Base-by-base conservation (phyloP, 2,113 vertebrate genomes). In the Alexandromys fortis region DNA sequence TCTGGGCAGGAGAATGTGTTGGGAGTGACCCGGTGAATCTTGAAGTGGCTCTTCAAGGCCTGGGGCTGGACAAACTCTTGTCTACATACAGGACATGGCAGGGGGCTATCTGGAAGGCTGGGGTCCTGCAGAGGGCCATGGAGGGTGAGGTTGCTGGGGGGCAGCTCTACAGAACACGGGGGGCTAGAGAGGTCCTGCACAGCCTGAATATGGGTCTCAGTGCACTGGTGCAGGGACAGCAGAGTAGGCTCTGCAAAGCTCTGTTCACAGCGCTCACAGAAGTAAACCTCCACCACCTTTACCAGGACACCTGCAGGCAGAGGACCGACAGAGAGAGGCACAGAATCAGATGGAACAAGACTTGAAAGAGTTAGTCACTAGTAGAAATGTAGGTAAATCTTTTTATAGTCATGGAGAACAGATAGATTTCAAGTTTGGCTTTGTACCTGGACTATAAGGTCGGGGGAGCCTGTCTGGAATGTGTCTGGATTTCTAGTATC, bases 31-130 rank as follows among this genome's bases (percentile, higher is more conserved):
- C 97, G 83, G 94, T 99, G 99, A 2, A 26, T 97, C 96, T 97
- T 99, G 97, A 99, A 99, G 94, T 99, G 99, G 55, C 97, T 98
- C 97, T 99, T 99, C 82, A 99, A 98, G 26, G 98, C 97, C 4
- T 95, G 79, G 0, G 98, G 98, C 89, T 98, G 98, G 1, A 33
- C 21, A 65, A 99, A 99, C 0, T 81, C 97, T 75, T 98, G 83
- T 55, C 0, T 96, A 95, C 99, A 99, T 61, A 98, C 0, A 0
- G 99, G 99, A 78, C 99, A 99, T 3, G 94, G 91, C 35, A 99
- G 93, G 92, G 81, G 86, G 30, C 0, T 2, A 92, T 86, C 0
- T 0, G 91, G 65, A 0, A 26, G 81, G 73, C 81, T 97, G 82
- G 0, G 73, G 49, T 91, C 86, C 86, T 97, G 97, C 6, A 70